These are phyloP conservation scores for Epizoanthus rinbou DNA, from an alignment of 92 coral and sea anemone genomes.

Conservation along the genomic window DNA sequence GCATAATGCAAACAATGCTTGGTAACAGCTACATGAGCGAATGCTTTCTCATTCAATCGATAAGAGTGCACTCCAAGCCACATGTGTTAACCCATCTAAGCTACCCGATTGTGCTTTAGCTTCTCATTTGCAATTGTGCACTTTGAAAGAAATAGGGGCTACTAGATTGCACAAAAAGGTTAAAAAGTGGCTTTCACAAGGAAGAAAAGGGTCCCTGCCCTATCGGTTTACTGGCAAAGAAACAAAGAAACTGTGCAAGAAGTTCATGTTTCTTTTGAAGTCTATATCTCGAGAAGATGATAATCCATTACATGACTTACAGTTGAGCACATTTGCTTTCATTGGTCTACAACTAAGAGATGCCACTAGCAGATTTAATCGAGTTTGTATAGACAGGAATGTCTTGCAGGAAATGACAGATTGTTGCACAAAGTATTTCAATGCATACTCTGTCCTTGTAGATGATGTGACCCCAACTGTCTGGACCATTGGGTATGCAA, in stretches of 20 bases:
- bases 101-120: slow-evolving; percentile 42
- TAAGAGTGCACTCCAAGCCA: slow-evolving; percentile 52
- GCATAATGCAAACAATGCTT: slow-evolving; percentile 70
- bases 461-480: slow-evolving; percentile 63
- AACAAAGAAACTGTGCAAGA: slow-evolving; percentile 58
- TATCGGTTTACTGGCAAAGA: slow-evolving; percentile 65
- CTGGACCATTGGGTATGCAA: slow-evolving; percentile 62
- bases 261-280: slow-evolving; percentile 47
- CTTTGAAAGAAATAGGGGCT: slow-evolving; percentile 28
- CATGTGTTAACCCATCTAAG: slow-evolving; percentile 38
- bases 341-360: slow-evolving; percentile 64
- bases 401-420: slow-evolving; percentile 34
- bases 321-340: background rate
- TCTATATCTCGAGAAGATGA: background rate
- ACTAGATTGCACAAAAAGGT: slow-evolving; percentile 47
- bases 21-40: slow-evolving; percentile 59
- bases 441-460: slow-evolving; percentile 53
- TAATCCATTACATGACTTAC: no score
- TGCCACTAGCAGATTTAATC: slow-evolving; percentile 54
- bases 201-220: slow-evolving; percentile 50
- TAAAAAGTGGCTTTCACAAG: slow-evolving; percentile 53
- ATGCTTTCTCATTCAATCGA: slow-evolving; percentile 42
- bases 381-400: slow-evolving; percentile 47
- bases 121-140: slow-evolving; percentile 23
- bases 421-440: slow-evolving; percentile 37